These are phyloP conservation scores for Turritopsis rubra DNA, from an alignment of 30 jellyfish, hydroid and myxozoan species.

Conservation along the genomic window DNA sequence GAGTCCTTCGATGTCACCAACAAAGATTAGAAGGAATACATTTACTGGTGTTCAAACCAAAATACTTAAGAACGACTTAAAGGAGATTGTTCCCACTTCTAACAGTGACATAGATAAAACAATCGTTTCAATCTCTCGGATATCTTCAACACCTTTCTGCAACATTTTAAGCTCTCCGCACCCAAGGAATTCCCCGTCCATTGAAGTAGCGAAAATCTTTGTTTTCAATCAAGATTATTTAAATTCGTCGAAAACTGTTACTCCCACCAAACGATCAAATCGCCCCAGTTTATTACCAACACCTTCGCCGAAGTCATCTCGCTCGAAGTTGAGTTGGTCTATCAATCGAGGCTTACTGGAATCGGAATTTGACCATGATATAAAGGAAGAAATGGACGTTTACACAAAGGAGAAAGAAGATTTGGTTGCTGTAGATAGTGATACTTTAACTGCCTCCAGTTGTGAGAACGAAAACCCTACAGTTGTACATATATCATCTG, in stretches of 20 bases:
- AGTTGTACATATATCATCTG: conserved; percentile 6
- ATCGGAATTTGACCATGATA: background rate
- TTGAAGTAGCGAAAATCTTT: background rate
- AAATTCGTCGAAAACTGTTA: background rate
- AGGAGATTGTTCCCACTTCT: background rate
- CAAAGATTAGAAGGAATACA: background rate
- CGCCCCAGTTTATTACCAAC: background rate
- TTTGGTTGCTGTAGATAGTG: background rate
- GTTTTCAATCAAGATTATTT: background rate
- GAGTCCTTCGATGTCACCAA: conserved; percentile 2
- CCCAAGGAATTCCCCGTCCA: background rate
- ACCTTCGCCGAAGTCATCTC: conserved; percentile 4
- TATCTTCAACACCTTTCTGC: background rate
- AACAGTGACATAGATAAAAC: background rate
- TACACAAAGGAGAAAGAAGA: background rate
- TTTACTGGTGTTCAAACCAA: background rate
- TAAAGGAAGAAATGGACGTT: background rate
- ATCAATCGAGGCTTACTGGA: background rate
- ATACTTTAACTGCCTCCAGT: conserved; percentile 6
- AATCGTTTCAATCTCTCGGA: background rate
- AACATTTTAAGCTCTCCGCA: background rate
- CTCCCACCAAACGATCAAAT: background rate
- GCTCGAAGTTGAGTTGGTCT: background rate
- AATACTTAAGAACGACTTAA: background rate
- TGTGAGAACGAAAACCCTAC: background rate